A percentile compares a stretch with the other conserved stretches of the same genome.
Evolutionary conservation across 2,797 vertebrate species (phyloP).

Genomic region (Crax fasciolata): DNA sequence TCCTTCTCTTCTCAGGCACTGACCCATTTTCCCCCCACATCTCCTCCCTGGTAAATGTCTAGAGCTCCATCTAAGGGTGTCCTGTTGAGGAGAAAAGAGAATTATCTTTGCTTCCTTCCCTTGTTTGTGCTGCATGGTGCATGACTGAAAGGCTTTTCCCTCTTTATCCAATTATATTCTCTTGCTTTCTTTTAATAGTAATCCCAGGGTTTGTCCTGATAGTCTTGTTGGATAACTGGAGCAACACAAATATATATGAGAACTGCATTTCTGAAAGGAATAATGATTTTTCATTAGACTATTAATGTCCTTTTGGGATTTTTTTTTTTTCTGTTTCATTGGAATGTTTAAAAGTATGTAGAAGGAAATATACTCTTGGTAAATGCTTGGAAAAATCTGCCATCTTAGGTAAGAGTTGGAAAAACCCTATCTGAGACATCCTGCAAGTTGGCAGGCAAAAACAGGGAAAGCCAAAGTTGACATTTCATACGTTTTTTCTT

Average conservation of each 20-base stretch:
- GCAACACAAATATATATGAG: neutral
- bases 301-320: neutral
- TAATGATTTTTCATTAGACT: constrained; percentile 7
- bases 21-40: neutral
- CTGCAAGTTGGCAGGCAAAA: neutral
- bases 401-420: neutral
- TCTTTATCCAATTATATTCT: neutral
- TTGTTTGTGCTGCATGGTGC: constrained; percentile 5
- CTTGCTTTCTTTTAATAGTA: constrained; percentile 10
- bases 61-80: constrained; percentile 39
- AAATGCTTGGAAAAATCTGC: neutral
- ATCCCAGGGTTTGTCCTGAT: constrained; percentile 21
- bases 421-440: neutral
- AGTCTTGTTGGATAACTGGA: neutral
- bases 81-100: constrained; percentile 39
- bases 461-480: neutral
- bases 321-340: neutral
- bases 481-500: neutral
- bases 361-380: neutral
- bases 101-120: constrained; percentile 41
- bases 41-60: constrained; percentile 20
- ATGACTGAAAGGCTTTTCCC: neutral
- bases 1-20: neutral
- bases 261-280: constrained; percentile 5
- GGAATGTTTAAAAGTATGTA: neutral